Evolutionary conservation across 2,888 invertebrate species (phyloP).

Genomic region (Hemicrepidius hirtus): DNA sequence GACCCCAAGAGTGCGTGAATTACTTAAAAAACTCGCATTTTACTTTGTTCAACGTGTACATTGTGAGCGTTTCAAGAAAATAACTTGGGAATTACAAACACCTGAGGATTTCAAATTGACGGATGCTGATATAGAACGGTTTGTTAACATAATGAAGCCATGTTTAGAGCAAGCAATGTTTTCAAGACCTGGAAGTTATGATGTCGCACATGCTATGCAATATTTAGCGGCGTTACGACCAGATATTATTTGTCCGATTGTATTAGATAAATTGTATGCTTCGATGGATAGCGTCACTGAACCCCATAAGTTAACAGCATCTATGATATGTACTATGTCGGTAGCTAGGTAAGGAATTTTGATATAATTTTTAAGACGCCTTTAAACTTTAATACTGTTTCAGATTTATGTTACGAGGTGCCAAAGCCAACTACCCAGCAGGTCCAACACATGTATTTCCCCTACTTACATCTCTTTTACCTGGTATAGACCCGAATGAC

Average conservation of each 20-base stretch:
- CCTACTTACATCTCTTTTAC: conserved; percentile 85
- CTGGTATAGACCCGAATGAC: conserved; percentile 94
- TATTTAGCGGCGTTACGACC: conserved; percentile 87
- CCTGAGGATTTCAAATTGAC: conserved; percentile 83
- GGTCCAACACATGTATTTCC: conserved; percentile 89
- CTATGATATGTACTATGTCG: conserved; percentile 82
- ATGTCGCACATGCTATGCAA: conserved; percentile 81
- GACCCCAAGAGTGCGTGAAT: conserved; percentile 80
- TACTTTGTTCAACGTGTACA: conserved; percentile 77
- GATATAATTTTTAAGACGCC: too few relatives aligned
- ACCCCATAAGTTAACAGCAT: conserved; percentile 87
- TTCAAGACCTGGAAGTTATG: conserved; percentile 79
- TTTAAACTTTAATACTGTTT: too few relatives aligned
- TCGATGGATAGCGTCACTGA: conserved; percentile 91
- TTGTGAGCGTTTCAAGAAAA: conserved; percentile 79
- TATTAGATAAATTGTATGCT: conserved; percentile 86
- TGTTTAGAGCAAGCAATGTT: conserved; percentile 87
- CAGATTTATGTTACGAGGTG: conserved; percentile 72
- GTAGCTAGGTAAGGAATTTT: conserved; percentile 76
- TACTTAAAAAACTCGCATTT: conserved; percentile 81
- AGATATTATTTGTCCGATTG: conserved; percentile 86
- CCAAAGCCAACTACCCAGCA: conserved; percentile 78
- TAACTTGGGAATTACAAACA: conserved; percentile 81
- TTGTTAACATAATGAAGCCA: conserved; percentile 85
- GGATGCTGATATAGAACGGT: conserved; percentile 86